Base-by-base conservation (phyloP, 2,113 vertebrate species). In the Ictalurus furcatus region DNA sequence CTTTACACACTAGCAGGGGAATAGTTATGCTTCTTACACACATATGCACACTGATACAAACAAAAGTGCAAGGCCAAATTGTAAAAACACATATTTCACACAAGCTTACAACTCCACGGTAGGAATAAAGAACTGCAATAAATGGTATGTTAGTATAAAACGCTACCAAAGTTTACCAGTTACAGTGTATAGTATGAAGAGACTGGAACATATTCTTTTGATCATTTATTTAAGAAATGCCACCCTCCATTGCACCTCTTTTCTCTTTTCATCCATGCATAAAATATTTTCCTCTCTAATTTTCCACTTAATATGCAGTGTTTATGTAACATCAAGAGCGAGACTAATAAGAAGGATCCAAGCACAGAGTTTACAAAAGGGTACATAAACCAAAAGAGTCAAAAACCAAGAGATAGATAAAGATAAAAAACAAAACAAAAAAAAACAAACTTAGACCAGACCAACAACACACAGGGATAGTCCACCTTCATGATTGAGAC, bases 11-110 rank as follows among this genome's bases (percentile, higher is more conserved):
- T 59, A 56, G 80, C 73, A 8, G 37, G 52, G 79, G 67, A 73
- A 88, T 71, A 83, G 40, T 59, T 44, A 4, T 63, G 48, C 88
- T 84, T 61, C 83, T 73, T 90, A 23, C 17, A 59, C 80, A 25
- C 30, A 37, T 13, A 23, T 12, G 9, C 80, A 30, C 54, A 58
- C 1, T 21, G 48, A 78, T 78, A 48, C 76, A 52, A 28, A 44
- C 2, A 23, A 76, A 48, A 78, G 34, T 54, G 13, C 78, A 81
- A 56, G 79, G 11, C 6, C 25, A 17, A n/a, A 28, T 54, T 54
- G 28, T n/a, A 54, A 79, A 48, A 34, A 58, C 3, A 34, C 2
- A 56, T 2, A 34, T 34, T n/a, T n/a, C 9, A 5, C 2, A 79
- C 76, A n/a, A 23, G 6, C 21, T 25, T 23, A 44, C 4, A 79